Conservation (phyloP, 2,113 vertebrate species). For the Eulacestoma nigropectus region DNA sequence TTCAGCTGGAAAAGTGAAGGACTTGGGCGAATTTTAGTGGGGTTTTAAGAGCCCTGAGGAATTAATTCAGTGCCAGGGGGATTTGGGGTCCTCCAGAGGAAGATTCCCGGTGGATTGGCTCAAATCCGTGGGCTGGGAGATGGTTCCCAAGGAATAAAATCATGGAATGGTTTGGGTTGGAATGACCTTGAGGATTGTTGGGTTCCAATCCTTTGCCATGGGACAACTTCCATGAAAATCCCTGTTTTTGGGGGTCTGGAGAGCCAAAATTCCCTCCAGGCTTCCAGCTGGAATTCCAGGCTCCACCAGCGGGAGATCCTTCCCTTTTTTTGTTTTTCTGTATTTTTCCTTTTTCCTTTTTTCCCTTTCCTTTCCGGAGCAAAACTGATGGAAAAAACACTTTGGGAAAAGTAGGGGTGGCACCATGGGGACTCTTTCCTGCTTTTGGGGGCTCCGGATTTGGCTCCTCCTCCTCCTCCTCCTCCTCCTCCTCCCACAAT, state of each 20-base stretch:
- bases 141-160: neutral
- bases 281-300: neutral
- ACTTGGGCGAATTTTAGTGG: neutral
- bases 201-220: neutral
- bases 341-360: too few relatives aligned
- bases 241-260: neutral
- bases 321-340: neutral
- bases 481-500: neutral
- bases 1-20: neutral
- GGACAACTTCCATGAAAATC: neutral
- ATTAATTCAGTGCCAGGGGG: neutral
- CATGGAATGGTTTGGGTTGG: neutral
- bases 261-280: neutral
- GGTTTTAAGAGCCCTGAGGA: neutral
- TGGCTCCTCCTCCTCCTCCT: neutral
- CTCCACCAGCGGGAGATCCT: neutral
- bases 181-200: neutral
- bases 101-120: neutral
- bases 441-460: neutral
- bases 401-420: neutral
- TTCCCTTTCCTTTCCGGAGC: accelerated
- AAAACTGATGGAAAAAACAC: neutral
- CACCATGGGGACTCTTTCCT: neutral
- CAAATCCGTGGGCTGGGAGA: neutral
- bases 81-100: neutral